Evolutionary conservation across 2,113 vertebrate species (phyloP), one percentile per base, ranked within the genome.

Genomic region (Psittacara wagleri): DNA sequence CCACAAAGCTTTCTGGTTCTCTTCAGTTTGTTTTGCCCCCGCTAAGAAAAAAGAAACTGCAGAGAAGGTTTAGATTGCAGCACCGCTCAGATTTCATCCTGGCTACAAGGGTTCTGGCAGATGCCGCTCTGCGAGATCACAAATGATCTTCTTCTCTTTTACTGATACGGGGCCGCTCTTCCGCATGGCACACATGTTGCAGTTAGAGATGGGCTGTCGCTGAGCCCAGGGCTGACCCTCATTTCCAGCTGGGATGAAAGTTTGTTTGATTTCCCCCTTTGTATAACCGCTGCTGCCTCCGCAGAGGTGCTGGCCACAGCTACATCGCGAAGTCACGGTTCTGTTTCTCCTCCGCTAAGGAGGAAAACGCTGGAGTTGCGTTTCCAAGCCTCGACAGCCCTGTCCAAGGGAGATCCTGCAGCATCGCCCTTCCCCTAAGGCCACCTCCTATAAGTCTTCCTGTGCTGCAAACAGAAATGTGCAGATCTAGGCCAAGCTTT

Each of bases 281-380:
- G 0, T 4, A 12, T 2, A 12, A 33, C 49, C 16, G 0, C 2
- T 6, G 4, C 33, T 9, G 3, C 29, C 2, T 0, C 6, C 22
- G 3, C 1, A 0, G 85, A 25, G 52, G 63, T 55, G 72, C 57
- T 3, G 13, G 24, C 54, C 11, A 0, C 3, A 17, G 6, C 31
- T 1, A 0, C 55, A 2, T n/a, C 2, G 1, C 33, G 31, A 5
- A 8, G 27, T 2, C 7, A 0, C 1, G 1, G 33, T 18, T 35
- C 75, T 44, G 3, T 33, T 49, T 41, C 7, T 17, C 39, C 44
- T 41, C 61, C 24, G 55, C 66, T 17, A 8, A 12, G 43, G 25
- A 66, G 46, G 67, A 35, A 59, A 77, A 33, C 17, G 44, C 54
- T 2, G 6, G 49, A 43, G 43, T 24, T 0, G 0, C 25, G 5